Evolutionary conservation across 2,113 vertebrate genomes (phyloP).

Genomic region (Eira barbara): DNA sequence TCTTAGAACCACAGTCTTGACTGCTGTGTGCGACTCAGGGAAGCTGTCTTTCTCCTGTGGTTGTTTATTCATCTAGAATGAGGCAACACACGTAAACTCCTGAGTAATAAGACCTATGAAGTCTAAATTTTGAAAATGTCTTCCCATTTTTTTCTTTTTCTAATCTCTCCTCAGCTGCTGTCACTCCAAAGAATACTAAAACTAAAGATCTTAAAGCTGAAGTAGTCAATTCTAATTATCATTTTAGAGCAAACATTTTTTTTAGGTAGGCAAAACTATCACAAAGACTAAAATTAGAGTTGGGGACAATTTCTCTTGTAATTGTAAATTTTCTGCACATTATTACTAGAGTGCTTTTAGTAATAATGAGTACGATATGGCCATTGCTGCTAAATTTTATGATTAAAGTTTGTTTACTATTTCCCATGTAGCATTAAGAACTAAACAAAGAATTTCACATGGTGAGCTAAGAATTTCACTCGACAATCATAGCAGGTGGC

Average conservation of each 20-base stretch:
- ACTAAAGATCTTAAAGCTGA: not conserved
- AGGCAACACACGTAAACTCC: not conserved
- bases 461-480: not conserved
- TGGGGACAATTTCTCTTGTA: not conserved
- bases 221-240: not conserved
- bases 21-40: not conserved
- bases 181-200: not conserved
- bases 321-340: not conserved
- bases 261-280: not conserved
- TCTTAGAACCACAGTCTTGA: not conserved
- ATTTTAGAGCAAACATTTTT: not conserved
- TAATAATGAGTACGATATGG: not conserved
- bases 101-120: not conserved
- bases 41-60: not conserved
- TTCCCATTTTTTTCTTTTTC: not conserved
- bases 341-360: not conserved
- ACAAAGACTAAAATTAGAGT: not conserved
- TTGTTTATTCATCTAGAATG: not conserved
- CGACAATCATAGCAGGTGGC: not conserved
- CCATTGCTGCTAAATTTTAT: not conserved
- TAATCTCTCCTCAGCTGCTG: not conserved
- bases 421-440: not conserved
- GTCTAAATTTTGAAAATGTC: not conserved
- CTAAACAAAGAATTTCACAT: not conserved
- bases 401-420: not conserved